Evolutionary conservation across 1,140 invertebrate species (phyloP).

Genomic region (Ectropis grisescens): DNA sequence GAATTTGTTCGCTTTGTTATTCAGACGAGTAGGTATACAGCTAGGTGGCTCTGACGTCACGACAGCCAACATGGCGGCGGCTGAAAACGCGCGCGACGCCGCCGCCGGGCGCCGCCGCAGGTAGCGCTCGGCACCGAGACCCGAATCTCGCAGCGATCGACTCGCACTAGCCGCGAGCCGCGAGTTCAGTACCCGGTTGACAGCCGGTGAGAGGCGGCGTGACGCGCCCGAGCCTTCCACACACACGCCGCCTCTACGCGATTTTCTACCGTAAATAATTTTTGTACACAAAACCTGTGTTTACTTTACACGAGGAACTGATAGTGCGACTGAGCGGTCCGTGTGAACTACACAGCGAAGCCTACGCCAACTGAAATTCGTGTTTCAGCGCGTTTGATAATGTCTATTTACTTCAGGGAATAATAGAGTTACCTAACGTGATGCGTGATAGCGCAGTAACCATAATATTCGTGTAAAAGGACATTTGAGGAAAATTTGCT

Average conservation of each 20-base stretch:
- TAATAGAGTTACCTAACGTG: no score
- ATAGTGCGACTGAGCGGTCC: slow-evolving; percentile 3
- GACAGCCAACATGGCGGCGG: slow-evolving; percentile 38
- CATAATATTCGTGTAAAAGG: no score
- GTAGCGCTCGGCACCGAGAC: slow-evolving; percentile 18
- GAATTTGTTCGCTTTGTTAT: no score
- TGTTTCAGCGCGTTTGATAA: no score
- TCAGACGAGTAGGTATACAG: no score
- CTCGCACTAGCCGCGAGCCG: neutral
- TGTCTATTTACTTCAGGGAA: no score
- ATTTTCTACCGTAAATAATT: slow-evolving; percentile 58
- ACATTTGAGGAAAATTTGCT: no score
- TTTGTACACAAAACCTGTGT: slow-evolving; percentile 40
- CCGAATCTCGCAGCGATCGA: no score
- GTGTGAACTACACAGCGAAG: no score
- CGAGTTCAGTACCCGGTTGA: slow-evolving; percentile 64
- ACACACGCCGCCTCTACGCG: slow-evolving; percentile 63
- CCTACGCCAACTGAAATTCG: no score
- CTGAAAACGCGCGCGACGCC: slow-evolving; percentile 26
- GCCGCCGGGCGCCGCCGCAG: slow-evolving; percentile 13
- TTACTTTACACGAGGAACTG: slow-evolving; percentile 7
- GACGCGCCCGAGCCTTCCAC: slow-evolving; percentile 31
- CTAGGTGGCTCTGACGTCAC: slow-evolving; percentile 32
- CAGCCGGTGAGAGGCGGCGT: slow-evolving; percentile 63
- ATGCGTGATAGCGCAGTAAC: no score